phyloP scores from a whole-genome alignment of 1,140 invertebrate species.

The Acromyrmex charruanus region DNA sequence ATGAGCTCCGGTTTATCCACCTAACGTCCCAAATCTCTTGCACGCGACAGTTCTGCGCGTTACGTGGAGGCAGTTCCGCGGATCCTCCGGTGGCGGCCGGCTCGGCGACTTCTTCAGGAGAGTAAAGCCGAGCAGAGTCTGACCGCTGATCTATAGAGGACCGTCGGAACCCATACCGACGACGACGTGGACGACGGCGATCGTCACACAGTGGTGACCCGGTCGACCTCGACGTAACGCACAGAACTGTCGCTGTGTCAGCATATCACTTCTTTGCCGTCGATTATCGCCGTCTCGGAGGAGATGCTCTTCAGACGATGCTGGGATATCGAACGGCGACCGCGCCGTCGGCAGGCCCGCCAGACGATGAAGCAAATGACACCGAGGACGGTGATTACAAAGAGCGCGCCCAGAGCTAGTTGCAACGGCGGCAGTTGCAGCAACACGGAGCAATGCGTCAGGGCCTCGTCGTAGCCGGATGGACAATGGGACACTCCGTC shows the following conservation, averaged over 20 bases:
- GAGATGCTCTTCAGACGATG: slow-evolving; percentile 92
- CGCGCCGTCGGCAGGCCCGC: slow-evolving; percentile 89
- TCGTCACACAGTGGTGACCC: slow-evolving; percentile 95
- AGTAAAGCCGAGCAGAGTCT: slow-evolving; percentile 45
- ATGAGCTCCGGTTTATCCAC: background rate
- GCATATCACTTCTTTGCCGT: slow-evolving; percentile 95
- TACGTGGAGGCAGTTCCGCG: slow-evolving; percentile 72
- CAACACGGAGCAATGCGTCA: slow-evolving; percentile 92
- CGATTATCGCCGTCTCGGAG: slow-evolving; percentile 92
- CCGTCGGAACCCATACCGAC: slow-evolving; percentile 33
- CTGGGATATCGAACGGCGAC: slow-evolving; percentile 89
- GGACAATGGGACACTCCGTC: slow-evolving; percentile 95
- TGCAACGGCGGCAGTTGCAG: slow-evolving; percentile 91
- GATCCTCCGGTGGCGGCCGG: slow-evolving; percentile 25
- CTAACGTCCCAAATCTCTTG: slow-evolving; percentile 33
- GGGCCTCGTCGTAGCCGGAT: slow-evolving; percentile 94
- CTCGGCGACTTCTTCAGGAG: slow-evolving; percentile 50
- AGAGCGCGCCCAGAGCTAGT: slow-evolving; percentile 87
- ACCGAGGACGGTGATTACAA: slow-evolving; percentile 80
- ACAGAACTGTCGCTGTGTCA: slow-evolving; percentile 97
- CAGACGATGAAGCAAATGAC: slow-evolving; percentile 86
- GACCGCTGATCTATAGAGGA: slow-evolving; percentile 32
- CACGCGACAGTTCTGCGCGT: slow-evolving; percentile 82
- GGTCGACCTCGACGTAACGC: slow-evolving; percentile 95
- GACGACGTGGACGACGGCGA: slow-evolving; percentile 71